Percentiles rank a stretch among this genome's conserved stretches.
phyloP scores from a whole-genome alignment of 2,888 invertebrate genomes.

The Allophyes oxyacanthae region DNA sequence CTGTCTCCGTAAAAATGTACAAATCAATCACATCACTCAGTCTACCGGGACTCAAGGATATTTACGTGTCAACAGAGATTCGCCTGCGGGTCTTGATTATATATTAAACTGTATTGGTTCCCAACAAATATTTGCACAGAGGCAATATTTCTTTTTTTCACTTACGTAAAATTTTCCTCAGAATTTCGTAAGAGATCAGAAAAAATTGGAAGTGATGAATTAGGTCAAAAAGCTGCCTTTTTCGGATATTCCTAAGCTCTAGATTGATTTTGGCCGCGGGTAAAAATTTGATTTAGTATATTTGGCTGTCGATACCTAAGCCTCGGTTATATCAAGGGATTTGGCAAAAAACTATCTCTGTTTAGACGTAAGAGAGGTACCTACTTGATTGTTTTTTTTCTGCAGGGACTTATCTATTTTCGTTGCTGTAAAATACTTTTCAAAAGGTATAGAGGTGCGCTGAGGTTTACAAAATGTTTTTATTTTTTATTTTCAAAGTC shows the following conservation, averaged over 20 bases:
- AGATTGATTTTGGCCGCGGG: constrained; percentile 14
- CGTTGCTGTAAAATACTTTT: constrained; percentile 6
- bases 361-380: not conserved
- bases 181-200: constrained; percentile 3
- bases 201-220: constrained; percentile 12
- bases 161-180: constrained; percentile 3
- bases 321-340: constrained; percentile 27
- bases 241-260: constrained; percentile 9
- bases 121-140: constrained; percentile 15
- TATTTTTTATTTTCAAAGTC: no score
- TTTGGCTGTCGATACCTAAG: constrained; percentile 22
- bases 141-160: constrained; percentile 12
- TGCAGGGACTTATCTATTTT: constrained; percentile 9
- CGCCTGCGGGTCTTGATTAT: constrained; percentile 31
- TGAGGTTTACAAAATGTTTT: not conserved
- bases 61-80: constrained; percentile 11
- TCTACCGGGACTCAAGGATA: constrained; percentile 5
- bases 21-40: constrained; percentile 37
- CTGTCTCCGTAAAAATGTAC: constrained; percentile 16
- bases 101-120: constrained; percentile 24
- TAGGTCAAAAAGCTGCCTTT: constrained; percentile 16
- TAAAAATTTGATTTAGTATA: constrained; percentile 36
- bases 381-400: constrained; percentile 6
- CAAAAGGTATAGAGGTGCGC: not conserved
- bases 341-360: constrained; percentile 23